Evolutionary conservation across 1,140 invertebrate genomes (phyloP).

Genomic region (Temnothorax curvispinosus): DNA sequence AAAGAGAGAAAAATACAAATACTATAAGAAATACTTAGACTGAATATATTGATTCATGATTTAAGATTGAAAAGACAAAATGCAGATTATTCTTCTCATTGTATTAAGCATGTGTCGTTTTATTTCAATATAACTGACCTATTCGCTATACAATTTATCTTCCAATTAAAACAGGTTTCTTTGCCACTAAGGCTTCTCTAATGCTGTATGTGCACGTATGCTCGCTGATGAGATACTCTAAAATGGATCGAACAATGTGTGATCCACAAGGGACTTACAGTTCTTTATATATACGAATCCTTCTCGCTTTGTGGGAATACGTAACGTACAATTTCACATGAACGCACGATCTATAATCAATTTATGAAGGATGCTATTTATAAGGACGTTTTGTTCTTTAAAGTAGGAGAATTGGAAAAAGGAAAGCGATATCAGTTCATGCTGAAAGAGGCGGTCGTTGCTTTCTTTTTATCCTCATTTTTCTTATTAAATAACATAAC

Average conservation of each 20-base stretch:
- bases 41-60: slow-evolving; percentile 55
- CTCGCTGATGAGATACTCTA: slow-evolving; percentile 53
- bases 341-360: slow-evolving; percentile 59
- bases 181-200: slow-evolving; percentile 65
- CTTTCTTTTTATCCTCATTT: slow-evolving; percentile 51
- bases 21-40: slow-evolving; percentile 37
- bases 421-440: slow-evolving; percentile 63
- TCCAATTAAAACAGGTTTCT: slow-evolving; percentile 76
- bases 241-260: slow-evolving; percentile 38
- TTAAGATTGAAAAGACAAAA: slow-evolving; percentile 74
- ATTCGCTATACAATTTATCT: slow-evolving; percentile 81
- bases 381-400: slow-evolving; percentile 49
- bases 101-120: slow-evolving; percentile 78
- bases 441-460: slow-evolving; percentile 72
- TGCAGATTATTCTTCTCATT: slow-evolving; percentile 73
- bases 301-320: slow-evolving; percentile 50
- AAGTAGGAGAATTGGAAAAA: slow-evolving; percentile 60
- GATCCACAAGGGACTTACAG: slow-evolving; percentile 57
- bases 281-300: slow-evolving; percentile 48
- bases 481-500: slow-evolving; percentile 56
- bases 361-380: slow-evolving; percentile 56
- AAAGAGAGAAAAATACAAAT: slow-evolving; percentile 40
- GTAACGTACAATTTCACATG: slow-evolving; percentile 56
- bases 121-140: slow-evolving; percentile 81
- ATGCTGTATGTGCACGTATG: slow-evolving; percentile 63